phyloP scores from a whole-genome alignment of 2,888 invertebrate species.

The Agrotis ipsilon region DNA sequence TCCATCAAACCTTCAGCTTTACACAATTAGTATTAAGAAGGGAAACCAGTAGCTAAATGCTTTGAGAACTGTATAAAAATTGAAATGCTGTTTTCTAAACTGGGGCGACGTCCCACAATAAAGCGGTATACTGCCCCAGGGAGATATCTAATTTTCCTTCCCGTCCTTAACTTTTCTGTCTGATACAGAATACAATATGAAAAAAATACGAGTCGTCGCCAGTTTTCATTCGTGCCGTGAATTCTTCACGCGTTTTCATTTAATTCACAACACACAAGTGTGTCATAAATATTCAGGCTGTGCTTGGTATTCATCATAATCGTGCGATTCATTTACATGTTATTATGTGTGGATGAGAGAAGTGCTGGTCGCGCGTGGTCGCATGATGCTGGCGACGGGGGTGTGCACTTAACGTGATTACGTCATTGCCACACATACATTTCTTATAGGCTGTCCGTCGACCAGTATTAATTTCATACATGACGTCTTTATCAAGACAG shows the following conservation, averaged over 20 bases:
- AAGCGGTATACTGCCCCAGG: conserved; percentile 51
- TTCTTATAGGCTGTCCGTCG: conserved; percentile 22
- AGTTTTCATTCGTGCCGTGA: conserved; percentile 72
- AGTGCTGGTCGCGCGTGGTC: conserved; percentile 62
- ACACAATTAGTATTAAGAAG: not conserved
- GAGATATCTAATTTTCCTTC: conserved; percentile 62
- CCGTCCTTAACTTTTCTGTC: conserved; percentile 52
- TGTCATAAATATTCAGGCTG: conserved; percentile 84
- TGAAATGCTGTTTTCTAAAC: conserved; percentile 46
- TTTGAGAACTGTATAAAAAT: conserved; percentile 46
- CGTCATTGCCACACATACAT: conserved; percentile 45
- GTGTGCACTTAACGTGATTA: conserved; percentile 45
- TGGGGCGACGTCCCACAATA: conserved; percentile 35
- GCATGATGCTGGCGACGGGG: conserved; percentile 31
- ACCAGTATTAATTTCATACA: conserved; percentile 34
- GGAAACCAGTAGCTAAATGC: conserved; percentile 15
- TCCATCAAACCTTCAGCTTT: no score
- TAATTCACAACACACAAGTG: conserved; percentile 74
- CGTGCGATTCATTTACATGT: conserved; percentile 86
- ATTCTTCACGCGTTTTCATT: conserved; percentile 75
- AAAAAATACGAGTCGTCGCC: conserved; percentile 64
- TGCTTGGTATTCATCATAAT: conserved; percentile 84
- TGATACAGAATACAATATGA: conserved; percentile 66
- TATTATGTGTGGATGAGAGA: conserved; percentile 76
- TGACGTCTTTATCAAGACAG: conserved; percentile 25